A percentile compares a stretch with the other conserved stretches of the same genome.
These are phyloP conservation scores for Esox lucius DNA, from an alignment of 2,797 vertebrate species.

Conservation along the genomic window DNA sequence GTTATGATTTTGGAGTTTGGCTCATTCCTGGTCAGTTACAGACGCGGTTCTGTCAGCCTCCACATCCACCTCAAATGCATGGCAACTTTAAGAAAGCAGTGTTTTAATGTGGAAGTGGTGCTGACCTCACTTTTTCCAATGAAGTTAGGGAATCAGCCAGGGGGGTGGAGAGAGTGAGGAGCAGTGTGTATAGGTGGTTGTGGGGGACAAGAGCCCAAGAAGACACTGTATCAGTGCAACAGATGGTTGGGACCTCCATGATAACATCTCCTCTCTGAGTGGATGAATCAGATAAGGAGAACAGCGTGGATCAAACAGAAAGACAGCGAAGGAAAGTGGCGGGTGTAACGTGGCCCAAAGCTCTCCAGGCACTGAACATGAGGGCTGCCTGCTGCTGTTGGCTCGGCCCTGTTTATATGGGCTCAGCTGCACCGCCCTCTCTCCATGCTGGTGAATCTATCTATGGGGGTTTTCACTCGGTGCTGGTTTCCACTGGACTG, in stretches of 20 bases:
- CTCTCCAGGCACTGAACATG: background rate
- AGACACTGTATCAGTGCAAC: background rate
- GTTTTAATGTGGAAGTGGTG: too few relatives aligned
- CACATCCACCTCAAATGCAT: background rate
- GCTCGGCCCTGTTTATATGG: conserved; percentile 46
- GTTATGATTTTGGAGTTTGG: too few relatives aligned
- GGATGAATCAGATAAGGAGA: conserved; percentile 26
- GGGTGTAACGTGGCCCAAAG: background rate
- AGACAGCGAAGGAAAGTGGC: conserved; percentile 42
- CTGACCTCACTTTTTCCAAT: conserved; percentile 4
- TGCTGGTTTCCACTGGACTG: conserved; percentile 17
- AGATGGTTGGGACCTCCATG: conserved; percentile 11
- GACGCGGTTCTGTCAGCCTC: too few relatives aligned
- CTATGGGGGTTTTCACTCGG: conserved; percentile 19
- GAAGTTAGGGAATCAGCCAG: background rate
- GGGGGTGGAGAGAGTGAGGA: background rate
- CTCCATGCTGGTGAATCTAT: conserved; percentile 45
- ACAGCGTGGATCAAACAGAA: conserved; percentile 15
- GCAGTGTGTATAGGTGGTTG: too few relatives aligned
- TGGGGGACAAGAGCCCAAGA: background rate
- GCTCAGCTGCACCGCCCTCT: conserved; percentile 38
- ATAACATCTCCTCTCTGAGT: conserved; percentile 14
- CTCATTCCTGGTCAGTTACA: too few relatives aligned
- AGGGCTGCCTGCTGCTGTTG: conserved; percentile 25
- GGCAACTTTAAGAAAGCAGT: too few relatives aligned